Evolutionary conservation across 1,140 invertebrate species (phyloP).

Genomic region (Campoletis sonorensis): DNA sequence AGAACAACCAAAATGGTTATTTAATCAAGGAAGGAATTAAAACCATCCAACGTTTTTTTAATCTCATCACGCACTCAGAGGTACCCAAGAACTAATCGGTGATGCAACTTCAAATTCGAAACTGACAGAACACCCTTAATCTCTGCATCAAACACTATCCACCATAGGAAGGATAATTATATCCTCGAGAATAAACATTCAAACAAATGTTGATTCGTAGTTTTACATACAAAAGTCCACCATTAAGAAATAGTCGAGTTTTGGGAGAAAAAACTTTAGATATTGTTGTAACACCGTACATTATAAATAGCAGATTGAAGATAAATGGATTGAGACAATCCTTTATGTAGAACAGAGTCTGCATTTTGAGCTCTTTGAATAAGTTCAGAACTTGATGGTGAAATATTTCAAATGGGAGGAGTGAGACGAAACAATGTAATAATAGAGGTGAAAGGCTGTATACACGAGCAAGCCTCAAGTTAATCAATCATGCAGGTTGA

Average conservation of each 20-base stretch:
- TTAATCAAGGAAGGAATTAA: no score
- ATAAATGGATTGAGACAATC: not conserved
- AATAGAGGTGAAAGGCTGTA: conserved; percentile 1
- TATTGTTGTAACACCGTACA: not conserved
- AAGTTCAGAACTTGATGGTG: not conserved
- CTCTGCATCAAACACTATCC: not conserved
- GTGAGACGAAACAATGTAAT: not conserved
- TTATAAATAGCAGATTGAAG: not conserved
- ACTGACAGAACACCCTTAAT: not conserved
- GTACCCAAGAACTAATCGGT: no score
- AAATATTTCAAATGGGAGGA: not conserved
- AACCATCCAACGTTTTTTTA: no score
- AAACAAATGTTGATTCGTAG: not conserved
- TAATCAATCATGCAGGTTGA: conserved; percentile 32
- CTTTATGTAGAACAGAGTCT: not conserved
- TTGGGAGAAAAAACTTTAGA: not conserved
- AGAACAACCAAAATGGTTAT: no score
- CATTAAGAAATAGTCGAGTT: not conserved
- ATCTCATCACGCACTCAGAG: no score
- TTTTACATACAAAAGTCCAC: not conserved
- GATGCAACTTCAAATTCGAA: not conserved
- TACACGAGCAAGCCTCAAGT: not conserved
- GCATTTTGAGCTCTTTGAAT: not conserved
- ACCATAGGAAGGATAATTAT: no score
- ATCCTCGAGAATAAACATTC: not conserved